Conservation (phyloP, 1,140 invertebrate species). For the Vanessa atalanta region DNA sequence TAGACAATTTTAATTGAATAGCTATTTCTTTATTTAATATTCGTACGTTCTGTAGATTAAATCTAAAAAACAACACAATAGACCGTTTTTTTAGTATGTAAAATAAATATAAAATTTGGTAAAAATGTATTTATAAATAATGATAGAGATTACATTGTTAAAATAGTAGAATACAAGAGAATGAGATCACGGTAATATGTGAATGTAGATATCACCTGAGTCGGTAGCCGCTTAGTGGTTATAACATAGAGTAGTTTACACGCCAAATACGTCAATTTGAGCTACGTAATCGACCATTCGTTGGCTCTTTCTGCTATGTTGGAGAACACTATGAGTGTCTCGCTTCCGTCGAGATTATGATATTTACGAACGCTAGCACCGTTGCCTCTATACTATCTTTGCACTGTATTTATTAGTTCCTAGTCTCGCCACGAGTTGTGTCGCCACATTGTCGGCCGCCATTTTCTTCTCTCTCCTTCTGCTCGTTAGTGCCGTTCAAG, state of each 20-base stretch:
- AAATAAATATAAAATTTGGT: no score
- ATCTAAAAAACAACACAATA: no score
- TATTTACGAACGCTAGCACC: neutral
- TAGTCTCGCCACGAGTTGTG: conserved; percentile 49
- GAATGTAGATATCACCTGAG: conserved; percentile 44
- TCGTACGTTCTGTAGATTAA: no score
- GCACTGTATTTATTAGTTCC: conserved; percentile 57
- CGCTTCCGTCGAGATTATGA: conserved; percentile 20
- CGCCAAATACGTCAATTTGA: conserved; percentile 8
- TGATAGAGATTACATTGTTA: neutral
- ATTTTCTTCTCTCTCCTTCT: conserved; percentile 78
- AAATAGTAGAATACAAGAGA: conserved; percentile 54
- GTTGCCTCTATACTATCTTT: conserved; percentile 48
- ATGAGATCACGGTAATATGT: conserved; percentile 46
- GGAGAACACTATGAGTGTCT: conserved; percentile 11
- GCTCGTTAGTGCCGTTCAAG: conserved; percentile 61
- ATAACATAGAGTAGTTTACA: conserved; percentile 50
- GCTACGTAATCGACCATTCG: conserved; percentile 20
- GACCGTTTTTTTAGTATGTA: no score
- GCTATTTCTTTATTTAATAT: no score
- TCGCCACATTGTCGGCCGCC: conserved; percentile 57
- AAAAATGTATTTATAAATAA: neutral
- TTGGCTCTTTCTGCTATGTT: conserved; percentile 27
- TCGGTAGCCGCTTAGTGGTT: conserved; percentile 29
- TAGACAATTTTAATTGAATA: no score